Evolutionary conservation across 1,140 invertebrate species (phyloP), one percentile per base, ranked within the genome.

Genomic region (Tetramorium parvispinum): DNA sequence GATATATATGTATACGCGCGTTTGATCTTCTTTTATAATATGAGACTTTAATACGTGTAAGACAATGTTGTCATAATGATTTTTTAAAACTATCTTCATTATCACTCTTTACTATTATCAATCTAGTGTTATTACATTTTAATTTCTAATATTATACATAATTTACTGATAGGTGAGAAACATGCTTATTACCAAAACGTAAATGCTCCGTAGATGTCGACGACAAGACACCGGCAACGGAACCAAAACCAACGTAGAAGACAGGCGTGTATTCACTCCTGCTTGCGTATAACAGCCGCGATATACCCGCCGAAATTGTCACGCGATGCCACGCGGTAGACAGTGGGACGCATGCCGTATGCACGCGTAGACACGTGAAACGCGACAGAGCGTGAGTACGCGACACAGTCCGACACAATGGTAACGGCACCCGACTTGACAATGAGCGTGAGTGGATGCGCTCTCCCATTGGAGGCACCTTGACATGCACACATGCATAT

Each of bases 361-460:
- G 61, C 51, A 24, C 49, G 61, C 71, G 49, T 70, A 77, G 53
- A 75, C 77, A 85, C 66, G 68, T 43, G 76, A 85, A 86, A 90
- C 85, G 88, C 88, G 88, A 85, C 81, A 78, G 88, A 90, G 88
- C 89, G 76, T 90, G 89, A 88, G 89, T 76, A 27, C 77, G 75
- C 75, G 66, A 63, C 76, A 57, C 40, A 46, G 68, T 11, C 55
- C 73, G 89, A 59, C 68, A 91, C 90, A 91, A 91, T 91, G 70
- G 81, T 87, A 91, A 91, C 85, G 87, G 89, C 85, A 85, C 85
- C 77, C 71, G 87, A 83, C 89, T 85, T 88, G 89, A 91, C 89
- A 91, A 91, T 91, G 89, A 88, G 82, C 89, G 81, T 66, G 61
- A 85, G 89, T 70, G 57, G 85, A 88, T 77, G 70, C 40, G 86